Conservation (phyloP, 2,113 vertebrate species). For the Neolamprologus toae region DNA sequence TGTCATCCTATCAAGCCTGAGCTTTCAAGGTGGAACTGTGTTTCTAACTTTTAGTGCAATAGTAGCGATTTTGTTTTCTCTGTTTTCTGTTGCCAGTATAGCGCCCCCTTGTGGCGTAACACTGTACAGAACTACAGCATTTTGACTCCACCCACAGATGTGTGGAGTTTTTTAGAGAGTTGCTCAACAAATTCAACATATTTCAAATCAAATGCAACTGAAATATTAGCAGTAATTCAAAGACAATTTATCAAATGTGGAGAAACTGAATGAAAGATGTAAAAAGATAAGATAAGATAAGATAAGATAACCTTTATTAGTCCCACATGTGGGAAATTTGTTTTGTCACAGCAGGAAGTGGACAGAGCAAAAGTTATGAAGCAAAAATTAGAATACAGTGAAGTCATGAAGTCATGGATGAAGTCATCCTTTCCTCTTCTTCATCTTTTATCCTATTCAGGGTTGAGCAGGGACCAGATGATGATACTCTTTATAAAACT, state of each 20-base stretch:
- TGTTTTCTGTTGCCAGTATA: accelerated
- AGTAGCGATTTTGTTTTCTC: accelerated
- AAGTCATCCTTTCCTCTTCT: neutral
- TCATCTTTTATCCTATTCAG: neutral
- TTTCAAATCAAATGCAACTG: neutral
- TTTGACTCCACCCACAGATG: neutral
- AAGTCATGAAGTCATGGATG: too few relatives aligned
- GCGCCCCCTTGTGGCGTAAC: accelerated
- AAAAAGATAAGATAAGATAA: too few relatives aligned
- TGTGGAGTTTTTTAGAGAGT: neutral
- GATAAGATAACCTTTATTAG: too few relatives aligned
- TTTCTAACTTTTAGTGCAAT: accelerated
- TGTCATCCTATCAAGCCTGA: neutral
- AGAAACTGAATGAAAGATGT: neutral
- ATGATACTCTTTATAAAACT: neutral
- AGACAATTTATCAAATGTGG: neutral
- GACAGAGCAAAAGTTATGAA: too few relatives aligned
- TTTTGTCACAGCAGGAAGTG: too few relatives aligned
- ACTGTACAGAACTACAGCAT: neutral
- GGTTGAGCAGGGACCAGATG: neutral
- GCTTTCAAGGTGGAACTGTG: neutral
- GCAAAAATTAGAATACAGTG: too few relatives aligned
- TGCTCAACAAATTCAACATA: neutral
- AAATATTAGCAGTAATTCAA: neutral
- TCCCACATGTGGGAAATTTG: too few relatives aligned